A percentile compares a stretch with the other conserved stretches of the same genome.
Conservation (phyloP, 2,888 invertebrate species). For the Eupithecia inturbata region DNA sequence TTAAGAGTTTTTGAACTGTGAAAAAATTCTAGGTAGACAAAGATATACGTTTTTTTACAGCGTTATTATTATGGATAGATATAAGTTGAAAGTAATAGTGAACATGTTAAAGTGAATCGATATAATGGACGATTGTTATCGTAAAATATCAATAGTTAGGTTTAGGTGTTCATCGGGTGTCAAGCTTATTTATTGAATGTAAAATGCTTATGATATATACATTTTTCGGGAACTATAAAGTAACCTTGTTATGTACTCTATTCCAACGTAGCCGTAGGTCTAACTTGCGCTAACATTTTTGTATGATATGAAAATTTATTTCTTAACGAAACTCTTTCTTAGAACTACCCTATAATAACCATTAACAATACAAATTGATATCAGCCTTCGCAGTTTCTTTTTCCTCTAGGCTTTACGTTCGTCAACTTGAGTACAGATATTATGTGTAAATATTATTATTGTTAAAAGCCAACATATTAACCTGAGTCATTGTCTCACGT, state of each 20-base stretch:
- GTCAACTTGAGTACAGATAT: background rate
- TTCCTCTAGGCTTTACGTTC: background rate
- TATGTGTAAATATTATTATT: too few species aligned
- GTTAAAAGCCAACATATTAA: background rate
- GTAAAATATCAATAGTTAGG: constrained; percentile 25
- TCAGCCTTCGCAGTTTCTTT: background rate
- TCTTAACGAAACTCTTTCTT: background rate
- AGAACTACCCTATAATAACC: background rate
- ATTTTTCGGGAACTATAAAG: constrained; percentile 10
- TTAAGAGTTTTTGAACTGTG: background rate
- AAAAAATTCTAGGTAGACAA: background rate
- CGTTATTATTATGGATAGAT: background rate
- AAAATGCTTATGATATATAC: constrained; percentile 46
- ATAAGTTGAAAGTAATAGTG: constrained; percentile 7
- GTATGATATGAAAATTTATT: constrained; percentile 13
- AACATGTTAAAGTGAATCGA: constrained; percentile 20
- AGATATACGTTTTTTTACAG: constrained; percentile 6
- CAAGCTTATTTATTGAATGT: constrained; percentile 42
- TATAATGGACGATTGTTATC: constrained; percentile 32
- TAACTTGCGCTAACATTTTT: constrained; percentile 30
- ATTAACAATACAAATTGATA: background rate
- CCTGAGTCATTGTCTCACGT: background rate
- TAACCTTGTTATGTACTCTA: constrained; percentile 23
- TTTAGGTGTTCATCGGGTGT: constrained; percentile 30
- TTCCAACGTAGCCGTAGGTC: constrained; percentile 30